Conservation (phyloP, 2,797 vertebrate species). For the Potorous gilbertii region DNA sequence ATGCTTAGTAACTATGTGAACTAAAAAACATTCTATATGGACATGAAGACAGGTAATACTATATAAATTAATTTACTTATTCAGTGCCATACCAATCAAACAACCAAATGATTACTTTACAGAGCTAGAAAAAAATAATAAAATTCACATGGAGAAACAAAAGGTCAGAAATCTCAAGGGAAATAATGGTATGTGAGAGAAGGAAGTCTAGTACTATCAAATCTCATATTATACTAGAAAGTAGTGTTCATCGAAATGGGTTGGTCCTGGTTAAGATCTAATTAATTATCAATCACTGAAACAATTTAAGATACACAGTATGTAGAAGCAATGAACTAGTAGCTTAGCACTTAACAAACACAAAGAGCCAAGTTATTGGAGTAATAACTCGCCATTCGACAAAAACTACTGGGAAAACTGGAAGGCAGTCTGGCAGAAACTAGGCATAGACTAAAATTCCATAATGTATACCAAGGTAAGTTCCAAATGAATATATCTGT, state of each 20-base stretch:
- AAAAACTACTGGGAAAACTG: not conserved
- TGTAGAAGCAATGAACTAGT: not conserved
- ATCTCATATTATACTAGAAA: not conserved
- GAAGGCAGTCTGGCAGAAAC: too few species aligned
- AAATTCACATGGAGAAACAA: not conserved
- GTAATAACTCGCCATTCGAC: not conserved
- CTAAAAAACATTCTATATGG: not conserved
- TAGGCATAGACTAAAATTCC: too few species aligned
- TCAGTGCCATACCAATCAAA: not conserved
- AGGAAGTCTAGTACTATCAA: not conserved
- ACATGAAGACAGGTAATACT: not conserved
- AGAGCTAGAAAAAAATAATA: not conserved
- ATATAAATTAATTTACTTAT: not conserved
- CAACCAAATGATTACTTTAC: not conserved
- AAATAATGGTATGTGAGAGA: not conserved
- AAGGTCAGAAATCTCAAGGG: not conserved
- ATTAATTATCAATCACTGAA: not conserved
- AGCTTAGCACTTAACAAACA: not conserved
- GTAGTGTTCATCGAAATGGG: not conserved
- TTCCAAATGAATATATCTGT: too few species aligned
- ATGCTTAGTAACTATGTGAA: not conserved
- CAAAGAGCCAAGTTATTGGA: not conserved
- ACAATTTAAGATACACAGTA: not conserved
- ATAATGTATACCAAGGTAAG: too few species aligned
- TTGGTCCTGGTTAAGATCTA: not conserved